Base-by-base conservation (phyloP, 1,140 invertebrate genomes). In the Cyphomyrmex costatus region DNA sequence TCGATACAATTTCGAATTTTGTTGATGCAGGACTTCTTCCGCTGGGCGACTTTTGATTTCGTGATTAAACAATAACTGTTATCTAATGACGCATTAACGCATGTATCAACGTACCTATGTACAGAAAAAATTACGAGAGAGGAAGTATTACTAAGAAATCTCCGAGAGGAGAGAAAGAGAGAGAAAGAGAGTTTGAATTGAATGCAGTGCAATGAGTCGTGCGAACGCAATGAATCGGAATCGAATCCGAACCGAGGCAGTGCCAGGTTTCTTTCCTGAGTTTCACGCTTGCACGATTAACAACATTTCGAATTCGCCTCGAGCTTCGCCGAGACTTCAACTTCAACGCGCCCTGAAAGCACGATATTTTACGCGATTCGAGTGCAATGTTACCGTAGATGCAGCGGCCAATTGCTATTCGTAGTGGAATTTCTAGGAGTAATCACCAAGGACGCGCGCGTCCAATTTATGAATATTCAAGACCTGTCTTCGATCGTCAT, bases 161-260 rank as follows among this genome's bases (percentile, higher is more conserved):
- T 68, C 30, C 30, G 46, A 49, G 12, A 49, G 14, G 14, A 49
- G 46, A 14, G 14, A 49, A 14, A 16, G 46, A 4, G 46, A 16
- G 14, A 4, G 46, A 1, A 33, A 21, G 68, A 24, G 66, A 82
- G 42, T 46, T 33, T 16, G 58, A 42, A 83, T 60, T 36, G 68
- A 83, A 83, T 21, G 68, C 79, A 36, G 49, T 19, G 76, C 60
- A 49, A 68, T 70, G 65, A 68, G 49, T 70, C 63, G 78, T 53
- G 46, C 7, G 27, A 63, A 19, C 61, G 61, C 63, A 66, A 66
- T 66, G 63, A 66, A 42, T 82, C 53, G 66, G n/a, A 70, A 42
- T 80, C 51, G 36, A 82, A 82, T 73, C 19, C 16, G 53, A n/a
- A 27, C 36, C 6, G 46, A 82, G 33, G 24, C 33, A 42, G 14